Evolutionary conservation across 2,113 vertebrate genomes (phyloP).

Genomic region (Nanger granti): DNA sequence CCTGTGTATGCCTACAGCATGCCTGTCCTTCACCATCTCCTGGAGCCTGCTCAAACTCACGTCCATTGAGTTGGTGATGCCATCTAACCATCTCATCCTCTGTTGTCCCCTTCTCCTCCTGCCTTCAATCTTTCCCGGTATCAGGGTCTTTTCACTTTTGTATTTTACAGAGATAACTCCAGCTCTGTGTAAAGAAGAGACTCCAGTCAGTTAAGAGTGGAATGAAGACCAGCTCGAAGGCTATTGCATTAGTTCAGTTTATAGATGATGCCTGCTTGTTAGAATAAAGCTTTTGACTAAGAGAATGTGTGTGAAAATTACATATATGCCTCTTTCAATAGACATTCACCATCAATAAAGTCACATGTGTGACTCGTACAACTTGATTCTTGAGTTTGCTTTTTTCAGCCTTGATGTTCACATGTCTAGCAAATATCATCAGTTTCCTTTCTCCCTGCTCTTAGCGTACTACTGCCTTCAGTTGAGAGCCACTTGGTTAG

Average conservation of each 20-base stretch:
- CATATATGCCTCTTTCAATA: not conserved
- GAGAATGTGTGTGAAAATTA: not conserved
- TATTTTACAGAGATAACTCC: not conserved
- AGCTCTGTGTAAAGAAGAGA: not conserved
- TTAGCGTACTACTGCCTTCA: not conserved
- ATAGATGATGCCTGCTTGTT: not conserved
- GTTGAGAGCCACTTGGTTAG: not conserved
- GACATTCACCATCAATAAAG: not conserved
- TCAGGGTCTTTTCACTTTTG: not conserved
- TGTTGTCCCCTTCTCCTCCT: not conserved
- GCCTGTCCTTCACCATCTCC: not conserved
- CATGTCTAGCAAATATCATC: not conserved
- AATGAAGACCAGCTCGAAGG: not conserved
- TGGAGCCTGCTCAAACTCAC: not conserved
- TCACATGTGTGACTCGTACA: not conserved
- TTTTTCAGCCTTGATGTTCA: not conserved
- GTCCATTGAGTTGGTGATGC: not conserved
- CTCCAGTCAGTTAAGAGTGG: not conserved
- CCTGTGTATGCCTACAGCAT: not conserved
- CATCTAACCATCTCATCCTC: not conserved
- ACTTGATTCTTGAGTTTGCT: not conserved
- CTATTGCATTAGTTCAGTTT: not conserved
- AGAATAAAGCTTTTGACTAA: not conserved
- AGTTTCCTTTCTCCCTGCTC: not conserved
- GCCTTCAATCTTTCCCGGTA: not conserved